A percentile compares a stretch with the other conserved stretches of the same genome.
phyloP scores from a whole-genome alignment of 1,140 invertebrate species.

The Rhynchophorus ferrugineus region DNA sequence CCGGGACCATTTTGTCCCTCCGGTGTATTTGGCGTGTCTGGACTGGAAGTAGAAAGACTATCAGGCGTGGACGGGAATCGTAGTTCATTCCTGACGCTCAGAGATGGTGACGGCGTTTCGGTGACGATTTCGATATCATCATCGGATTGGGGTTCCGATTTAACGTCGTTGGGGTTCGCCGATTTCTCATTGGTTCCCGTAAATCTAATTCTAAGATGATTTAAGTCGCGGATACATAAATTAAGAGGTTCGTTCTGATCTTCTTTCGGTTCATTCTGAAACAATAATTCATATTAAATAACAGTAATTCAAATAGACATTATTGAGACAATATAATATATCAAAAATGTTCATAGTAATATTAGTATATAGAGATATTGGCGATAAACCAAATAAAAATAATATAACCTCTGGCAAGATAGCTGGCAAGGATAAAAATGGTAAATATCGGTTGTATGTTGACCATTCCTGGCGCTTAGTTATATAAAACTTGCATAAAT shows the following conservation, averaged over 20 bases:
- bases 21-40: conserved; percentile 20
- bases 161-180: conserved; percentile 48
- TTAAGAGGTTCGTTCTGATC: conserved; percentile 70
- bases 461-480: too few relatives aligned
- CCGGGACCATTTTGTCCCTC: conserved; percentile 26
- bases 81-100: conserved; percentile 25
- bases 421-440: too few relatives aligned
- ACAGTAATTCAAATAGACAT: too few relatives aligned
- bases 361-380: too few relatives aligned
- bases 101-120: conserved; percentile 42
- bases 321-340: too few relatives aligned
- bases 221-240: conserved; percentile 68
- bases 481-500: too few relatives aligned
- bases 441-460: too few relatives aligned
- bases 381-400: conserved; percentile 1
- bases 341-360: too few relatives aligned
- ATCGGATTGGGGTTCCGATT: conserved; percentile 49
- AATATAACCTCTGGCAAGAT: too few relatives aligned
- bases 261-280: conserved; percentile 25
- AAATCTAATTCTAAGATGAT: conserved; percentile 56
- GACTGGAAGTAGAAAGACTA: conserved; percentile 19
- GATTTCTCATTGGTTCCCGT: conserved; percentile 53
- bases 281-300: too few relatives aligned
- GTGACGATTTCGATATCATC: conserved; percentile 50
- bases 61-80: conserved; percentile 20